Evolutionary conservation across 2,797 vertebrate species (phyloP).

Genomic region (Enteromius treurensis): DNA sequence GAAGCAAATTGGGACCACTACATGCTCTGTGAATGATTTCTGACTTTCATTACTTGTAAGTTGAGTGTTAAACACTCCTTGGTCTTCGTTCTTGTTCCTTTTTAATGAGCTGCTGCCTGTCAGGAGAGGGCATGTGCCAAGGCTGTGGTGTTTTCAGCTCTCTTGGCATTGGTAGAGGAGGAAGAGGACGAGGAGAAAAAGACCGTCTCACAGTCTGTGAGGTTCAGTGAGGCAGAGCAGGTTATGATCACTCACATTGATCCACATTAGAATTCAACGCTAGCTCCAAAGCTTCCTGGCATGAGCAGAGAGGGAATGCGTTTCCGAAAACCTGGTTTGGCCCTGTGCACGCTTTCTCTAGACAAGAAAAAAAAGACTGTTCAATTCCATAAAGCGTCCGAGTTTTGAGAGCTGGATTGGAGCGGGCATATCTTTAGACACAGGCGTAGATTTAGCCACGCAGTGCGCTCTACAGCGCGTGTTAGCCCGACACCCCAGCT

Average conservation of each 20-base stretch:
- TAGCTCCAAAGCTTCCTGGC: slow-evolving; percentile 46
- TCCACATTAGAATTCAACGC: slow-evolving; percentile 55
- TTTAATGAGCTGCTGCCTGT: slow-evolving; percentile 52
- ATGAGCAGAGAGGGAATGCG: slow-evolving; percentile 38
- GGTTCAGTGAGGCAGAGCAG: slow-evolving; percentile 41
- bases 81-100: slow-evolving; percentile 29
- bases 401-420: slow-evolving; percentile 37
- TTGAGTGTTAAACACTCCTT: slow-evolving; percentile 51
- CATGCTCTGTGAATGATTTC: slow-evolving; percentile 18
- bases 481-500: slow-evolving; percentile 28
- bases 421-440: slow-evolving; percentile 40
- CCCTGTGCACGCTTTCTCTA: slow-evolving; percentile 32
- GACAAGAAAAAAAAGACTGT: slow-evolving; percentile 21
- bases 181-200: slow-evolving; percentile 30
- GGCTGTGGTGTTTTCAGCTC: slow-evolving; percentile 41
- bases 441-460: slow-evolving; percentile 35
- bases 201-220: slow-evolving; percentile 47
- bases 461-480: background rate
- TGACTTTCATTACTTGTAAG: slow-evolving; percentile 34
- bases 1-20: slow-evolving; percentile 2
- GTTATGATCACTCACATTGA: slow-evolving; percentile 51
- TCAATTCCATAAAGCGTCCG: slow-evolving; percentile 31
- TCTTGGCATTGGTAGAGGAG: slow-evolving; percentile 30
- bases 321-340: slow-evolving; percentile 52
- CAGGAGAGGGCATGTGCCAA: slow-evolving; percentile 39